Evolutionary conservation across 1,140 invertebrate genomes (phyloP).

Genomic region (Callitettix versicolor): DNA sequence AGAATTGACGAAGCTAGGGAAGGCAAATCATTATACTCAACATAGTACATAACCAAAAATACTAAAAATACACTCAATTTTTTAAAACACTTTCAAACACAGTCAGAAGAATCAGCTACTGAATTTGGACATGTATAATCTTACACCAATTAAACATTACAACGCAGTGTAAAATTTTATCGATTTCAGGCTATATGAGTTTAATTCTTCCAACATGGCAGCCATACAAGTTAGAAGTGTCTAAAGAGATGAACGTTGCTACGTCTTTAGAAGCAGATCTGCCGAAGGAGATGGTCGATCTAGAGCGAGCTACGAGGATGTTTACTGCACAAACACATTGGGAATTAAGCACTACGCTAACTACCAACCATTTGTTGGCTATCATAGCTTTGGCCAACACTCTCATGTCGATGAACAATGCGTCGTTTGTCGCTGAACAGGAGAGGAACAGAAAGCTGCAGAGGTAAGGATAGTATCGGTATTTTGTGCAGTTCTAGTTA

Average conservation of each 20-base stretch:
- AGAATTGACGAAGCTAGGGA: too few relatives aligned
- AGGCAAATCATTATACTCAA: too few relatives aligned
- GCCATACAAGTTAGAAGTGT: constrained; percentile 22
- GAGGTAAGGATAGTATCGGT: too few relatives aligned
- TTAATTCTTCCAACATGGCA: constrained; percentile 83
- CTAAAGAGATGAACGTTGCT: constrained; percentile 31
- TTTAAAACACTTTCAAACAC: too few relatives aligned
- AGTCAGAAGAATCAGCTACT: too few relatives aligned
- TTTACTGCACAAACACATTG: constrained; percentile 85
- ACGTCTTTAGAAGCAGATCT: constrained; percentile 41
- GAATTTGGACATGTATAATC: too few relatives aligned
- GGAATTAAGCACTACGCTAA: constrained; percentile 89
- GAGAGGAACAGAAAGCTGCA: constrained; percentile 66
- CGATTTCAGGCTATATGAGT: constrained; percentile 71
- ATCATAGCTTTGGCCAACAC: constrained; percentile 93
- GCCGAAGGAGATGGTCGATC: constrained; percentile 58
- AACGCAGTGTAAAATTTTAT: too few relatives aligned
- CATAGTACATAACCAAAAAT: too few relatives aligned
- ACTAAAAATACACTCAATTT: too few relatives aligned
- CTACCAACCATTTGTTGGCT: constrained; percentile 89
- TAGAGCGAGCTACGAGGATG: constrained; percentile 65
- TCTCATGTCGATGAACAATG: constrained; percentile 95
- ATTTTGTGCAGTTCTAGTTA: not conserved
- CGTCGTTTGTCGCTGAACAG: constrained; percentile 80
- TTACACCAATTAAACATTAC: too few relatives aligned